Conservation (phyloP, 2,888 invertebrate species). For the Cordilura impudica region DNA sequence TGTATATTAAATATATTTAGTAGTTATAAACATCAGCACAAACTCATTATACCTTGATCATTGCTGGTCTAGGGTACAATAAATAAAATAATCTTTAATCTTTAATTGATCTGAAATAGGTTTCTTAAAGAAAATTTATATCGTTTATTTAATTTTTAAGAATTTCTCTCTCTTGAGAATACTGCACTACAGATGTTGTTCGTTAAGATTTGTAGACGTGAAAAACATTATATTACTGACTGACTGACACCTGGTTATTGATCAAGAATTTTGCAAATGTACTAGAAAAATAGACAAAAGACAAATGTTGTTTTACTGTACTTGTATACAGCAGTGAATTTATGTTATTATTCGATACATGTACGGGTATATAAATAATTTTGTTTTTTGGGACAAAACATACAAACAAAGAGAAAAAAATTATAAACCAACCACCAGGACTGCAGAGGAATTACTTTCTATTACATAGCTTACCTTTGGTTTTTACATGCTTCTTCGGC, state of each 20-base stretch:
- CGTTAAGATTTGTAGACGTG: neutral
- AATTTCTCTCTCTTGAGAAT: neutral
- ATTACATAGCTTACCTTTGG: conserved; percentile 52
- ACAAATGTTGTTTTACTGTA: conserved; percentile 41
- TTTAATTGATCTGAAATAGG: no score
- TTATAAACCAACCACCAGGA: conserved; percentile 8
- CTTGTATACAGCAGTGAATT: neutral
- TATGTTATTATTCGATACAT: neutral
- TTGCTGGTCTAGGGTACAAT: no score
- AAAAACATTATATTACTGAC: conserved; percentile 1
- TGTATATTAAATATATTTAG: no score
- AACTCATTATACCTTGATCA: no score
- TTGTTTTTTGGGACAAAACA: neutral
- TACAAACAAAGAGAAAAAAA: neutral
- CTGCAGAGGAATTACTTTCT: neutral
- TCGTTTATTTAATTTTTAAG: no score
- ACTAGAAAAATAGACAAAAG: conserved; percentile 31
- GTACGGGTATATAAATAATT: no score
- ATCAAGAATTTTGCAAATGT: conserved; percentile 3
- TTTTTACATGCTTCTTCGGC: conserved; percentile 46
- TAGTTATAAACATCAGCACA: no score
- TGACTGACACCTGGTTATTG: conserved; percentile 26
- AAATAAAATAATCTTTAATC: no score
- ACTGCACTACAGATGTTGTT: conserved; percentile 26
- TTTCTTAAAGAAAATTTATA: no score